These are phyloP conservation scores for Biston stratarius DNA, from an alignment of 2,888 invertebrate species.

Conservation along the genomic window DNA sequence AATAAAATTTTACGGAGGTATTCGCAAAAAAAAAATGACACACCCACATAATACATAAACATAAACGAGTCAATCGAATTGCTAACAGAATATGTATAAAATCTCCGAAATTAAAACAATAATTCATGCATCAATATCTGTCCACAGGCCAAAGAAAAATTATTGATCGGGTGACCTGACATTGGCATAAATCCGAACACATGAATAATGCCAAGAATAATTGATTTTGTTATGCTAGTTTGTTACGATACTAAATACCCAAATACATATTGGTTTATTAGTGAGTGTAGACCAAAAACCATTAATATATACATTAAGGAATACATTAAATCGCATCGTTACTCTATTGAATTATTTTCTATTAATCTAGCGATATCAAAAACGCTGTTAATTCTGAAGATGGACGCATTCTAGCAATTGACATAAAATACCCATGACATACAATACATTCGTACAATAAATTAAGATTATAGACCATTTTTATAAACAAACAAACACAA, in stretches of 20 bases:
- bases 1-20: not conserved
- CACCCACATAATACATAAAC: constrained; percentile 15
- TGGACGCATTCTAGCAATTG: too few species aligned
- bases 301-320: not conserved
- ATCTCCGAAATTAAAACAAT: constrained; percentile 17
- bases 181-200: constrained; percentile 56
- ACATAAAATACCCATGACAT: too few species aligned
- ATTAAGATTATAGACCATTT: too few species aligned
- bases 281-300: not conserved
- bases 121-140: constrained; percentile 1
- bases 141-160: constrained; percentile 47
- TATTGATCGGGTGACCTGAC: constrained; percentile 53
- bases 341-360: not conserved
- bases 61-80: not conserved
- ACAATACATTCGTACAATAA: too few species aligned
- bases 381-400: too few species aligned
- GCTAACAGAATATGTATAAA: constrained; percentile 4
- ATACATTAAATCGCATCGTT: not conserved
- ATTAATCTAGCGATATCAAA: too few species aligned
- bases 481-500: too few species aligned
- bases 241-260: not conserved
- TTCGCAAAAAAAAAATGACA: constrained; percentile 18
- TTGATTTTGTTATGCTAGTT: constrained; percentile 38
- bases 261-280: not conserved
- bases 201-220: constrained; percentile 41